Evolutionary conservation across 1,140 invertebrate species (phyloP), one percentile per base, ranked within the genome.

Genomic region (Drosophila varians): DNA sequence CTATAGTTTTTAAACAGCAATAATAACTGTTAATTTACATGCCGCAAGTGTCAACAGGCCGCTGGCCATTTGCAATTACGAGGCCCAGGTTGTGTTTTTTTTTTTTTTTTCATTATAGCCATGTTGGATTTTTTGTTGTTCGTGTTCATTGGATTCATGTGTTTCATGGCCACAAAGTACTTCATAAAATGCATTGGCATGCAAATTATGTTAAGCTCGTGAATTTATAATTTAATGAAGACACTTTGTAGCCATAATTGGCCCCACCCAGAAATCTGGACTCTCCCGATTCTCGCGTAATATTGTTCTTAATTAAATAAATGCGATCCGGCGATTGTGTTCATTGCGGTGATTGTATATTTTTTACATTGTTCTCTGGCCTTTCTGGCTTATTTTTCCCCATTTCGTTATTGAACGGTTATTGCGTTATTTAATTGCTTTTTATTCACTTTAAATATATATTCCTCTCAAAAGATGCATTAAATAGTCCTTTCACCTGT

Each of bases 171-270:
- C 82, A 61, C 68, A 86, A 86, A 87, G 82, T 87, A 86, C 82
- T 80, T 73, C 62, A 86, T 86, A 80, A 80, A 80, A 65, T 80
- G 66, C 80, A 87, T 87, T 84, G 80, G 43, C 76, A 84, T 87
- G 80, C 80, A 86, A 86, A 86, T 86, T 69, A 80, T 86, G 80
- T 86, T 86, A 87, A 86, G 80, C 82, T 87, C 77, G 56, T 86
- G 80, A 86, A 86, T 86, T 80, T 86, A 86, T 86, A 86, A 86
- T 86, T 87, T 86, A 86, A 86, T 86, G 80, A 86, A 86, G 80
- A 86, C 82, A 86, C 80, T 86, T 86, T 86, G 82, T 86, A 57
- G 82, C 80, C 80, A 86, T 86, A 86, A 86, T 86, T 86, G 80
- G 82, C 65, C 72, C 51, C 28, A 23, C 23, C 55, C 42, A 8